Evolutionary conservation across 2,888 invertebrate species (phyloP).

Genomic region (Octonoba sinensis): DNA sequence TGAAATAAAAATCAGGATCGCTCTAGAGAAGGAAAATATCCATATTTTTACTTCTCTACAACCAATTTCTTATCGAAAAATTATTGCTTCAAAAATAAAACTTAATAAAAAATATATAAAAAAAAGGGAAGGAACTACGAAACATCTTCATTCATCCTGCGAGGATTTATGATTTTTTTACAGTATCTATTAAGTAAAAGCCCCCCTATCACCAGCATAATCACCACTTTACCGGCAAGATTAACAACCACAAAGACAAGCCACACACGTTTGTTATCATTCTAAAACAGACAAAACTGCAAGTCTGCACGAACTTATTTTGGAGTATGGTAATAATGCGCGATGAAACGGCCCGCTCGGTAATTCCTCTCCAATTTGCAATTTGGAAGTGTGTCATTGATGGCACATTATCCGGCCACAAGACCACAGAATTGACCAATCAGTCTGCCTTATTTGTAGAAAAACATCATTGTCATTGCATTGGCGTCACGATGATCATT

Average conservation of each 20-base stretch:
- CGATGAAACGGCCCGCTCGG: slow-evolving; percentile 36
- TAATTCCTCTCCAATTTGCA: slow-evolving; percentile 47
- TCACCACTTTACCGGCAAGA: too few species aligned
- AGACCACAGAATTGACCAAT: slow-evolving; percentile 32
- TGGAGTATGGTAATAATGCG: slow-evolving; percentile 30
- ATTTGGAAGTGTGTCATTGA: slow-evolving; percentile 56
- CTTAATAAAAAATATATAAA: too few species aligned
- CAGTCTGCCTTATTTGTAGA: slow-evolving; percentile 35
- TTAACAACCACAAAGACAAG: slow-evolving; percentile 17
- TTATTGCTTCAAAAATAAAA: too few species aligned
- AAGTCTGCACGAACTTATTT: slow-evolving; percentile 1
- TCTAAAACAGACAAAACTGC: slow-evolving; percentile 11
- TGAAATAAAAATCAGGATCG: too few species aligned
- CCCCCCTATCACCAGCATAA: too few species aligned
- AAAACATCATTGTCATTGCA: slow-evolving; percentile 56
- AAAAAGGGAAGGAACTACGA: too few species aligned
- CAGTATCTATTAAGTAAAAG: too few species aligned
- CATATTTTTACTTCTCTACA: too few species aligned
- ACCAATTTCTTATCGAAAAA: too few species aligned
- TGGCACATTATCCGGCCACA: slow-evolving; percentile 40
- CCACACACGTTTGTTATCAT: slow-evolving; percentile 14
- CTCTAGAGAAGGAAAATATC: too few species aligned
- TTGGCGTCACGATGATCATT: slow-evolving; percentile 60
- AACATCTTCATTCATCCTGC: too few species aligned
- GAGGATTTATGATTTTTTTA: too few species aligned